Evolutionary conservation across 2,888 invertebrate species (phyloP).

Genomic region (Rhopalosiphum nymphaeae): DNA sequence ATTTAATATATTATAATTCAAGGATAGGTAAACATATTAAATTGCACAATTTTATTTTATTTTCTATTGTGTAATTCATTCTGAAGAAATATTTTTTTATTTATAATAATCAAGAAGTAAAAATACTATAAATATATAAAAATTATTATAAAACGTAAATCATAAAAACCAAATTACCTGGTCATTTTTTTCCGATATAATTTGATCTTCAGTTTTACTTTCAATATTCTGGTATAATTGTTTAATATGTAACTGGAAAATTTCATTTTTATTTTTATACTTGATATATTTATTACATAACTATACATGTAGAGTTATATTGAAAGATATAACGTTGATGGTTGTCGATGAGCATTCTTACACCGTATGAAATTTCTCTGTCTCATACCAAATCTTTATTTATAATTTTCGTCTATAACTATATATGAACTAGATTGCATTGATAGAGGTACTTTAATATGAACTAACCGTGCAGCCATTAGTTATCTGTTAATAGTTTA

Average conservation of each 20-base stretch:
- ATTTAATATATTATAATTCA: too few species aligned
- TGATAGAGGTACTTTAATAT: too few species aligned
- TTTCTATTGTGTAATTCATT: too few species aligned
- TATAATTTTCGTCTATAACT: not conserved
- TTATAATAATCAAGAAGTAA: not conserved
- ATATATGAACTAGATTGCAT: not conserved
- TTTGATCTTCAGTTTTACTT: not conserved
- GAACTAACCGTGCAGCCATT: too few species aligned
- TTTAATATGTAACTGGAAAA: conserved; percentile 49
- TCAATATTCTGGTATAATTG: conserved; percentile 39
- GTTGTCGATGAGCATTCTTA: not conserved
- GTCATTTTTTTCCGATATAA: not conserved
- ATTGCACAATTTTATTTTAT: too few species aligned
- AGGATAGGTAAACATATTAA: too few species aligned
- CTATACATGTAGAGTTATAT: not conserved
- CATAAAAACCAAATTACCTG: conserved; percentile 6
- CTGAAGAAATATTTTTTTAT: not conserved
- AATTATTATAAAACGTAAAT: not conserved
- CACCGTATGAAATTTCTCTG: too few species aligned
- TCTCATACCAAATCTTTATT: too few species aligned
- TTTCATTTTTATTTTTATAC: not conserved
- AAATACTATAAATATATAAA: not conserved
- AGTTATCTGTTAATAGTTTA: not conserved
- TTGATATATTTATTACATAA: not conserved
- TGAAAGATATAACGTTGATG: not conserved